These are phyloP conservation scores for Cynopterus sphinx DNA, from an alignment of 2,797 vertebrate genomes.

Conservation along the genomic window DNA sequence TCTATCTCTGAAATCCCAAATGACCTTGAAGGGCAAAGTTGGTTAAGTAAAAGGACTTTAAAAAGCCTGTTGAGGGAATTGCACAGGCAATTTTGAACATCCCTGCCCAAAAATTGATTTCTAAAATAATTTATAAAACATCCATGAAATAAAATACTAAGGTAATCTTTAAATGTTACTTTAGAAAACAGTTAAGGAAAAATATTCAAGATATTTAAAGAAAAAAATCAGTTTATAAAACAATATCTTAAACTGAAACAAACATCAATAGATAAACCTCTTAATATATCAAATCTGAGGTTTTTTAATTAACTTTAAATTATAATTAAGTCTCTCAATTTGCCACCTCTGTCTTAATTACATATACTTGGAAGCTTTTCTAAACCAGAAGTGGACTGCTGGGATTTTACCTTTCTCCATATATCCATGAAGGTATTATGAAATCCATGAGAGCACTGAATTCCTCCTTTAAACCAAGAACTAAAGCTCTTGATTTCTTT, in stretches of 20 bases:
- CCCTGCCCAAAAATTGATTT: background rate
- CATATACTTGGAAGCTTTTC: background rate
- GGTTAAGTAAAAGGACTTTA: background rate
- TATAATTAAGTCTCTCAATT: background rate
- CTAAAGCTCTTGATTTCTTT: background rate
- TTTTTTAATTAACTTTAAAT: background rate
- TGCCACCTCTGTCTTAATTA: background rate
- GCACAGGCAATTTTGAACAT: background rate
- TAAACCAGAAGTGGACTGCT: background rate
- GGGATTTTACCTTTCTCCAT: background rate
- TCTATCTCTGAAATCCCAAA: background rate
- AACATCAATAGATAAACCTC: background rate
- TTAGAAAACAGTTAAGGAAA: background rate
- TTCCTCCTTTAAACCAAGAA: background rate
- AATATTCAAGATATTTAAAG: background rate
- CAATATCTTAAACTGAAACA: background rate
- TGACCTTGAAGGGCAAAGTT: background rate
- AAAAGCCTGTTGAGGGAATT: background rate
- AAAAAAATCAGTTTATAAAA: background rate
- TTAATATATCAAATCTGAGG: background rate
- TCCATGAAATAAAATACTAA: background rate
- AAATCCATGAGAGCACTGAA: background rate
- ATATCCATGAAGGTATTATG: background rate
- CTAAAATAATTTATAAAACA: conserved; percentile 24
- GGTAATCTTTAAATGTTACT: background rate